Evolutionary conservation across 2,888 invertebrate species (phyloP).

Genomic region (Willowsia nigromaculata): DNA sequence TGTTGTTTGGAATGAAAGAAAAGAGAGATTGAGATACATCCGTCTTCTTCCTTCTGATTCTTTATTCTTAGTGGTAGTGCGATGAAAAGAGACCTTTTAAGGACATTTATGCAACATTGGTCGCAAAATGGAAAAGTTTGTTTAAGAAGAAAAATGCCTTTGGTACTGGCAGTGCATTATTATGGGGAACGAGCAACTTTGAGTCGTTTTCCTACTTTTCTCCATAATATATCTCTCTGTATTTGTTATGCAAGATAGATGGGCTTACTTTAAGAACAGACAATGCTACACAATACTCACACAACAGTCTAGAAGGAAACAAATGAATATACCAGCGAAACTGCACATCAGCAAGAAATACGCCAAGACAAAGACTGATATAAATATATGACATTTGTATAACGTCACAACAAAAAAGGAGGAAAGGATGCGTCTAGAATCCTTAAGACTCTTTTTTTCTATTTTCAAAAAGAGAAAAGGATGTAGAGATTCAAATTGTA

Average conservation of each 20-base stretch:
- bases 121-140: constrained; percentile 55
- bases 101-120: constrained; percentile 61
- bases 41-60: constrained; percentile 26
- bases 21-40: constrained; percentile 55
- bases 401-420: neutral
- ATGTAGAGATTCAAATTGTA: neutral
- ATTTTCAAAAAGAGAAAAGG: neutral
- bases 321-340: neutral
- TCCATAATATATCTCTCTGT: neutral
- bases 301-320: neutral
- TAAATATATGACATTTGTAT: neutral
- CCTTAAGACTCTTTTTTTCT: neutral
- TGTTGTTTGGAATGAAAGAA: constrained; percentile 17
- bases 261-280: neutral
- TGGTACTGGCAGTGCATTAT: neutral
- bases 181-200: neutral
- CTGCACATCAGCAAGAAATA: neutral
- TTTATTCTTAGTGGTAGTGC: neutral
- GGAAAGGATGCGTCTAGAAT: neutral
- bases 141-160: neutral
- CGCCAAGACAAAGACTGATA: neutral
- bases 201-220: neutral
- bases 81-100: constrained; percentile 24
- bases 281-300: neutral
- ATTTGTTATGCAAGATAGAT: neutral